Evolutionary conservation across 1,140 invertebrate genomes (phyloP), one percentile per base, ranked within the genome.

Genomic region (Cyphomyrmex costatus): DNA sequence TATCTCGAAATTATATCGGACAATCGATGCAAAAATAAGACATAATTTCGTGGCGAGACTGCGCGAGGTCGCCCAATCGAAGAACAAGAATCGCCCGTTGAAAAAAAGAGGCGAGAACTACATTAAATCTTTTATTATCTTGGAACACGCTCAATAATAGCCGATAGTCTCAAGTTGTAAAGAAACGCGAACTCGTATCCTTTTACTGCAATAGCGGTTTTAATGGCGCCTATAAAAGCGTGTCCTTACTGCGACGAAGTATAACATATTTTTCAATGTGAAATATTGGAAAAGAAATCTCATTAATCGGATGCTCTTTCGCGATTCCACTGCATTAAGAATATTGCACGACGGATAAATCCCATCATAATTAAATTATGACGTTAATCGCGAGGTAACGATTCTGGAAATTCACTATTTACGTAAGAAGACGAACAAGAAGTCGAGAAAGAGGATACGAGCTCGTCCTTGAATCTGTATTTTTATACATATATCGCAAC

Each of bases 11-110:
- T 80, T 21, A 56, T 21, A 19, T 46, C 27, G 14, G 12, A 24
- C 2, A 16, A 10, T 3, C 12, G 42, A 78, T 5, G 3, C 19
- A 16, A 71, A 73, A 21, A 14, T 46, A 10, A 73, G 21, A 51
- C 6, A 12, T 42, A 16, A 74, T 83, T 63, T 33, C 51, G 68
- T 66, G 84, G n/a, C 85, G 86, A 92, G 89, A 91, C 89, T 89
- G 90, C 90, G 90, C 87, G 84, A 90, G 86, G 79, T 86, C 86
- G 88, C 77, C 85, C 87, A 73, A 87, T 86, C 86, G 86, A 78
- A 91, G 89, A 89, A 88, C 86, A 88, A 91, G 86, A 86, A 90
- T 90, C 86, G 84, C 90, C 89, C 90, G 66, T 78, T 90, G 89
- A 90, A 92, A 91, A 90, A 79, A 89, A 90, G 68, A 61, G 33